Percentiles rank a stretch among this genome's conserved stretches.
Conservation (phyloP, 1,140 invertebrate species). For the Zaprionus kolodkinae region DNA sequence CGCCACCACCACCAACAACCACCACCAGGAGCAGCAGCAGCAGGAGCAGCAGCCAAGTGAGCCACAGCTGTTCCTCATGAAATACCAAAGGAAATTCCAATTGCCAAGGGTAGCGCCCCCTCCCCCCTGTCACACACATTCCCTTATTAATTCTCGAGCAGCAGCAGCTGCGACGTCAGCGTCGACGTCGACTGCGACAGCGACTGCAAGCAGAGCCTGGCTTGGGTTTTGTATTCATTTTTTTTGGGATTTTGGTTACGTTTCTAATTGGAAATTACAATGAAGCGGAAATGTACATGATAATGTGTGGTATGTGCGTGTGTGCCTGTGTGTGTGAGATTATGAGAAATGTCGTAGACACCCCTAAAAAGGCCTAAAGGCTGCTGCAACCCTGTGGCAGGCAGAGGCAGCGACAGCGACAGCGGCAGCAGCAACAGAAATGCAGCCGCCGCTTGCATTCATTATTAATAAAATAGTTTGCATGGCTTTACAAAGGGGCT, state of each 20-base stretch:
- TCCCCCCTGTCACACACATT: conserved; percentile 40
- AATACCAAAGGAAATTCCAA: conserved; percentile 74
- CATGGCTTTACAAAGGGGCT: conserved; percentile 25
- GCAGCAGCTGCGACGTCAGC: conserved; percentile 33
- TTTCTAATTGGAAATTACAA: conserved; percentile 74
- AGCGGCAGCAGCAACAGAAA: not conserved
- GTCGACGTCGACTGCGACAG: not conserved
- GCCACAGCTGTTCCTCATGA: conserved; percentile 52
- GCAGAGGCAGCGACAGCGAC: not conserved
- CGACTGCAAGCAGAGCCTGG: not conserved
- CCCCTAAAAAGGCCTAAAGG: conserved; percentile 51
- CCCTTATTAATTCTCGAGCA: conserved; percentile 48
- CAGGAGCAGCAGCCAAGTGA: not conserved
- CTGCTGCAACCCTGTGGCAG: conserved; percentile 51
- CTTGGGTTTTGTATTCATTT: not conserved
- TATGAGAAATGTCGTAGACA: conserved; percentile 71
- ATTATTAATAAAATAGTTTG: conserved; percentile 64
- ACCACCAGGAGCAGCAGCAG: conserved; percentile 9
- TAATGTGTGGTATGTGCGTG: conserved; percentile 29
- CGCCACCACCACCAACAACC: conserved; percentile 13
- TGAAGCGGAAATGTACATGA: conserved; percentile 61
- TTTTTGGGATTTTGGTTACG: conserved; percentile 13
- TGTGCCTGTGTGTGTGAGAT: conserved; percentile 33
- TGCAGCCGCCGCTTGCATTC: conserved; percentile 46
- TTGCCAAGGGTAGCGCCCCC: conserved; percentile 67